Base-by-base conservation (phyloP, 2,113 vertebrate species). In the Potamarius usumacintae region DNA sequence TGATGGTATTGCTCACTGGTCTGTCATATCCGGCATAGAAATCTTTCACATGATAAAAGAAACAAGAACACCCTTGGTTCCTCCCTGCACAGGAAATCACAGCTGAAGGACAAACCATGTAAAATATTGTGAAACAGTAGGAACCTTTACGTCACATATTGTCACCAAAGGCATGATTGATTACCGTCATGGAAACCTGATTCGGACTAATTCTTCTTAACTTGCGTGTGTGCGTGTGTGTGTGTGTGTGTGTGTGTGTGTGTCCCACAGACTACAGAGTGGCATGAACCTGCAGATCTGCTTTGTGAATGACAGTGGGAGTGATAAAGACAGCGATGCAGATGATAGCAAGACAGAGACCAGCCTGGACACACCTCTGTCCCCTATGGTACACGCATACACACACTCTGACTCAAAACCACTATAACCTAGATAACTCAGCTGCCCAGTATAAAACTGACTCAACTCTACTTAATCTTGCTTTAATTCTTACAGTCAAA, bases 301-400 rank as follows among this genome's bases (percentile, higher is more conserved):
- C 91, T 99, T 99, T 2, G 97, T 99, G 48, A 99, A 99, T 0
- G 98, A 99, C 96, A 99, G 97, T 0, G 96, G 97, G 94, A 99
- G 98, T 0, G 98, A 99, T 92, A 98, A 98, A 93, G 98, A 99
- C 94, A 99, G 98, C 0, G 98, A 99, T 52, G 98, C 96, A 0
- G 98, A 99, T 4, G 98, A 99, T 95, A 99, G 97, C 92, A 97
- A 97, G 94, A 99, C 98, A 0, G 98, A 99, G 91, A 99, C 98
- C 83, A 99, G 98, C 92, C 87, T 99, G 93, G 98, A 60, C 72
- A 77, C 84, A 77, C 71, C 98, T 0, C 89, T 98, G 90, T 99
- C 98, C 0, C 98, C 98, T 89, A 94, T 99, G 97, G 77, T 14
- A 76, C 27, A 79, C 27, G 60, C n/a, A 74, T 62, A 67, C 84